Evolutionary conservation across 1,140 invertebrate species (phyloP), one percentile per base, ranked within the genome.

Genomic region (Branchinecta lynchi): DNA sequence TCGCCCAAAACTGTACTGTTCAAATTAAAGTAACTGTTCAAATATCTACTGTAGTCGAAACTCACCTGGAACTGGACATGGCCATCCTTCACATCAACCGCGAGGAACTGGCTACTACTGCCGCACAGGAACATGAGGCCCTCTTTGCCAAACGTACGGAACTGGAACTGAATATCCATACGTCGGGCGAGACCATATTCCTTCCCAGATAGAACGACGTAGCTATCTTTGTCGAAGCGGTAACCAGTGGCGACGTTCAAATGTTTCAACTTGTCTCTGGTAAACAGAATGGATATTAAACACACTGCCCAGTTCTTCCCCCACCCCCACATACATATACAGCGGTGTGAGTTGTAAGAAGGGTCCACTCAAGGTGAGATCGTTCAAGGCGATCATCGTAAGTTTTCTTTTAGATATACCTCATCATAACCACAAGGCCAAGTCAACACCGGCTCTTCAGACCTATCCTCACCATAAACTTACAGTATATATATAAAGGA

Each of bases 71-170:
- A 87, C 65, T 85, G 80, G 1, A 96, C 81, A 43, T 81, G 81
- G 9, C 93, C 93, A 72, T 88, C 83, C 70, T 83, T 79, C 76
- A 98, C 79, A 77, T 96, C 90, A 43, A 98, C 75, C 0, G 92
- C 87, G 71, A 96, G 82, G 80, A 89, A 97, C 70, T 85, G 87
- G 73, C 80, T 80, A 69, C 80, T 82, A 80, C 87, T 81, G 7
- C 87, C 89, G 73, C 90, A 87, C 65, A 92, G 81, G 80, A 95
- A 94, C 7, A 99, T 80, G 6, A 98, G 77, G 0, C 95, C 96
- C 74, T 96, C 85, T 43, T 86, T 83, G 9, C 88, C 85, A 72
- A 87, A 89, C 0, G 93, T 96, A 75, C 91, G 91, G 78, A 98
- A 96, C 45, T 82, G 85, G 45, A 96, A 77, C 73, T 82, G 77